Evolutionary conservation across 2,888 invertebrate genomes (phyloP).

Genomic region (Furcula furcula): DNA sequence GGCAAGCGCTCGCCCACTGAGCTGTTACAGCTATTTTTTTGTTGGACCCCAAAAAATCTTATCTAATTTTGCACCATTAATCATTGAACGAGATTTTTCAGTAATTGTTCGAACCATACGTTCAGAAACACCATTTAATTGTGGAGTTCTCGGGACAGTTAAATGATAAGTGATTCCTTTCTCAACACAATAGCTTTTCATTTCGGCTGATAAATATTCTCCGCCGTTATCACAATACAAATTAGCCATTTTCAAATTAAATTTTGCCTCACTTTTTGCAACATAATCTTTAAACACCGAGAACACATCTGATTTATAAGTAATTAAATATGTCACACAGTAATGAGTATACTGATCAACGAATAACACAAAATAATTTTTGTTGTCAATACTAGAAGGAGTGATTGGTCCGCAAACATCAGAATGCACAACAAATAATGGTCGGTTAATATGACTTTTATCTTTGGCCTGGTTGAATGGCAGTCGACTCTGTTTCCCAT

Average conservation of each 20-base stretch:
- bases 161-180: too few species aligned
- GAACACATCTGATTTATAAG: slow-evolving; percentile 37
- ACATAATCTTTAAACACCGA: slow-evolving; percentile 9
- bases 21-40: too few species aligned
- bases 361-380: slow-evolving; percentile 20
- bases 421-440: not conserved
- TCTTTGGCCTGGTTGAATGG: too few species aligned
- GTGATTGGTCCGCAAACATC: slow-evolving; percentile 37
- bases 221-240: slow-evolving; percentile 40
- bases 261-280: slow-evolving; percentile 14
- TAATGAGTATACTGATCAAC: slow-evolving; percentile 46
- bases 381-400: slow-evolving; percentile 35
- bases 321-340: slow-evolving; percentile 35
- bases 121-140: slow-evolving; percentile 50
- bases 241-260: slow-evolving; percentile 34
- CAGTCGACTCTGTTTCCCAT: too few species aligned
- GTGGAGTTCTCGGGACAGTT: slow-evolving; percentile 51
- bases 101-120: slow-evolving; percentile 46
- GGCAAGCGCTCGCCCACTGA: too few species aligned
- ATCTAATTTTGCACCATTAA: slow-evolving; percentile 32
- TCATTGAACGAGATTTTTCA: slow-evolving; percentile 44
- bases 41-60: slow-evolving; percentile 39
- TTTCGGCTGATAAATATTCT: slow-evolving; percentile 39
- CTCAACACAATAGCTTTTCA: too few species aligned
- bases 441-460: too few species aligned